These are phyloP conservation scores for Aleiodes sp. DNA, from an alignment of 1,140 invertebrate species.

Conservation along the genomic window DNA sequence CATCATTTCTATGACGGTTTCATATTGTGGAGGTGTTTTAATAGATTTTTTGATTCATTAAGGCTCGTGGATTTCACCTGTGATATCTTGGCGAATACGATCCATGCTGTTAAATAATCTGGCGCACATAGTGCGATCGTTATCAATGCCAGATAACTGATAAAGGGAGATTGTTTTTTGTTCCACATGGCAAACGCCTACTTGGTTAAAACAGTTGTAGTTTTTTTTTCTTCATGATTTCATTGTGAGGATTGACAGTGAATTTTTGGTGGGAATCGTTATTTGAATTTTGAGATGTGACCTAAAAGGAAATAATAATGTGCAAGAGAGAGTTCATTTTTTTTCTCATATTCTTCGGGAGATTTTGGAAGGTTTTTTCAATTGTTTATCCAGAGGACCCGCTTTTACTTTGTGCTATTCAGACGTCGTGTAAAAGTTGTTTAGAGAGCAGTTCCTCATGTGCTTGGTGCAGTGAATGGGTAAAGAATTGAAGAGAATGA, in stretches of 20 bases:
- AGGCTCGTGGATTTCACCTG: neutral
- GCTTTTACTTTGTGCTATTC: constrained; percentile 24
- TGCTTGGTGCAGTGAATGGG: constrained; percentile 38
- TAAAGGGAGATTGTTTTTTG: no score
- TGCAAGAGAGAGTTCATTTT: neutral
- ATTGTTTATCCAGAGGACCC: constrained; percentile 16
- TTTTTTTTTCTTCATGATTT: no score
- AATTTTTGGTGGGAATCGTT: neutral
- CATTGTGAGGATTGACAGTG: no score
- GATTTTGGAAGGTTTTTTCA: neutral
- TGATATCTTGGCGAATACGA: no score
- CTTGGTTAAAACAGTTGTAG: no score
- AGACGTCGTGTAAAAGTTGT: constrained; percentile 34
- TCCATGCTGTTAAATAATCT: no score
- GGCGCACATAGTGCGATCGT: no score
- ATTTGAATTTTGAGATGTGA: neutral
- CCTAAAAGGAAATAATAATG: neutral
- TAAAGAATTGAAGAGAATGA: no score
- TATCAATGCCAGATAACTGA: no score
- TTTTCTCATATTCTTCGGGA: neutral
- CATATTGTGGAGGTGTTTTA: no score
- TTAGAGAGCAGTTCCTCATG: constrained; percentile 29
- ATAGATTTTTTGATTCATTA: neutral
- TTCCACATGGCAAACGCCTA: no score
- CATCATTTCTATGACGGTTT: neutral